Evolutionary conservation across 2,113 vertebrate species (phyloP).

Genomic region (Sigmodon hispidus): DNA sequence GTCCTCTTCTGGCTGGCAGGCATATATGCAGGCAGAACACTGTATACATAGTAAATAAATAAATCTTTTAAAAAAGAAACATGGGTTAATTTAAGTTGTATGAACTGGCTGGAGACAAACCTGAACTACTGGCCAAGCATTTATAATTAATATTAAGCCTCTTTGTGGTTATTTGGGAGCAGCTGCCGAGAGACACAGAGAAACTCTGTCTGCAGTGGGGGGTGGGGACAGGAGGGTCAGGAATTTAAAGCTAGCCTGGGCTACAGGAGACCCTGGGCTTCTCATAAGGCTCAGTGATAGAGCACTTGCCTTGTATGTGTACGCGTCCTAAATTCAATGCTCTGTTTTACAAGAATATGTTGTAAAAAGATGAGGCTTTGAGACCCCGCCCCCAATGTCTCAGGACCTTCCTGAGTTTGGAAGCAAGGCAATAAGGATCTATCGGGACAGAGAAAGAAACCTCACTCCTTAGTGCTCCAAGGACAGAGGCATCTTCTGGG

Average conservation of each 20-base stretch:
- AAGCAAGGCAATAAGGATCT: no score
- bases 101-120: neutral
- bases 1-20: no score
- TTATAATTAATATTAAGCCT: neutral
- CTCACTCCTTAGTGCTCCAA: neutral
- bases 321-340: neutral
- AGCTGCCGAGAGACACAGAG: neutral
- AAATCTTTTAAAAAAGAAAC: neutral
- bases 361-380: neutral
- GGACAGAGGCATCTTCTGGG: neutral
- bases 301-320: neutral
- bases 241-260: neutral
- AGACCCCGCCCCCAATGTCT: neutral
- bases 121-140: neutral
- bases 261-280: neutral
- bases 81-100: neutral
- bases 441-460: neutral
- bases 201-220: neutral
- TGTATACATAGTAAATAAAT: no score
- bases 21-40: no score
- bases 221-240: no score
- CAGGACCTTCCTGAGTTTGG: neutral
- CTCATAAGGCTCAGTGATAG: neutral
- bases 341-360: neutral
- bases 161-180: neutral